phyloP scores from a whole-genome alignment of 2,797 vertebrate species.

The Ptychobarbus kaznakovi region DNA sequence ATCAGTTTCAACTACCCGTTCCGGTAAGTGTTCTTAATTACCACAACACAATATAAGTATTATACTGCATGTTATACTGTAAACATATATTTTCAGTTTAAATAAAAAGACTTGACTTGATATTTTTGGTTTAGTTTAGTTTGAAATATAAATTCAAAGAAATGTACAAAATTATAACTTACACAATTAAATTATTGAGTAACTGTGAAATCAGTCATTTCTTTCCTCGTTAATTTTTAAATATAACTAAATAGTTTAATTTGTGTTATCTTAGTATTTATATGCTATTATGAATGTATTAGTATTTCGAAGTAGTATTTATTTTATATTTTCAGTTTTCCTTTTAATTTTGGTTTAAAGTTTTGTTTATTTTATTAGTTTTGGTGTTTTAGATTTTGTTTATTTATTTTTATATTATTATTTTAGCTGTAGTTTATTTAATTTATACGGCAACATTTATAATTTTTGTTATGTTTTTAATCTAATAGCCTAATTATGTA shows the following conservation, averaged over 20 bases:
- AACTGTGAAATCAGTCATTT: not conserved
- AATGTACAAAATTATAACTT: not conserved
- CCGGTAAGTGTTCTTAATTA: conserved; percentile 80
- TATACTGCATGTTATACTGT: not conserved
- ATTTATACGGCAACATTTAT: no score
- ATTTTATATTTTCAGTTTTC: no score
- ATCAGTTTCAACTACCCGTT: conserved; percentile 95
- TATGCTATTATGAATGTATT: no score
- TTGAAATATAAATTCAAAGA: not conserved
- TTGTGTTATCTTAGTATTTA: no score
- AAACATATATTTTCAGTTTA: not conserved
- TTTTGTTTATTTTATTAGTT: no score
- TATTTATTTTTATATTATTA: no score
- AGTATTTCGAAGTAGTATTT: no score
- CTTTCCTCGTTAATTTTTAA: not conserved
- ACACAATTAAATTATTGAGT: not conserved
- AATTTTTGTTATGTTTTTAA: no score
- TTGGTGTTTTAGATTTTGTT: no score
- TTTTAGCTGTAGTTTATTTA: no score
- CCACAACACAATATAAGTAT: not conserved
- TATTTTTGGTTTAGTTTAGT: not conserved
- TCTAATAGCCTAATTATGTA: no score
- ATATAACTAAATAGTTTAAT: not conserved
- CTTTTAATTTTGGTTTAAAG: no score
- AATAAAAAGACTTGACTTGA: not conserved